phyloP scores from a whole-genome alignment of 2,797 vertebrate species.

The Malacoraja senta region DNA sequence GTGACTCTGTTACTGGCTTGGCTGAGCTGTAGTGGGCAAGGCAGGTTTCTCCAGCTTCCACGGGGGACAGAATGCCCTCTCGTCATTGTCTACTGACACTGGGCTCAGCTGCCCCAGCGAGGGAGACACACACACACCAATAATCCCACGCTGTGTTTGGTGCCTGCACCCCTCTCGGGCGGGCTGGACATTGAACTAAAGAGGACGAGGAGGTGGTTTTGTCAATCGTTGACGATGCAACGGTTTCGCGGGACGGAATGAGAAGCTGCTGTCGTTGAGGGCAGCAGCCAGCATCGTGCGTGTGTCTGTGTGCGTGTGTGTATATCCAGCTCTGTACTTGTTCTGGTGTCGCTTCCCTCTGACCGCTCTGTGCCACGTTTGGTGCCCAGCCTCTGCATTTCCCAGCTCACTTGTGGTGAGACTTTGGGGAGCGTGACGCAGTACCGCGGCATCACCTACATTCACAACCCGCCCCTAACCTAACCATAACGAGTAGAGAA shows the following conservation, averaged over 20 bases:
- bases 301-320: too few relatives aligned
- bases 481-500: background rate
- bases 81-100: background rate
- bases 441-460: background rate
- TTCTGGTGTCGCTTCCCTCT: background rate
- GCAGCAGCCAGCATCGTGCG: too few relatives aligned
- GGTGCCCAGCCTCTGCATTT: background rate
- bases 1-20: background rate
- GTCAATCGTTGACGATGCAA: background rate
- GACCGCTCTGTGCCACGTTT: background rate
- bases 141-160: background rate
- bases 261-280: background rate
- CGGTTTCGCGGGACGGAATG: background rate
- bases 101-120: too few relatives aligned
- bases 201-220: background rate
- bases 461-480: background rate
- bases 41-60: background rate
- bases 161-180: background rate
- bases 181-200: background rate
- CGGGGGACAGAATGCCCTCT: background rate
- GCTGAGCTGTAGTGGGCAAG: background rate
- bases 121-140: too few relatives aligned
- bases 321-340: background rate
- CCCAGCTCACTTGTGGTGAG: background rate
- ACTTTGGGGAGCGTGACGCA: too few relatives aligned